Conservation (phyloP, 2,888 invertebrate genomes). For the Chironomus riparius region DNA sequence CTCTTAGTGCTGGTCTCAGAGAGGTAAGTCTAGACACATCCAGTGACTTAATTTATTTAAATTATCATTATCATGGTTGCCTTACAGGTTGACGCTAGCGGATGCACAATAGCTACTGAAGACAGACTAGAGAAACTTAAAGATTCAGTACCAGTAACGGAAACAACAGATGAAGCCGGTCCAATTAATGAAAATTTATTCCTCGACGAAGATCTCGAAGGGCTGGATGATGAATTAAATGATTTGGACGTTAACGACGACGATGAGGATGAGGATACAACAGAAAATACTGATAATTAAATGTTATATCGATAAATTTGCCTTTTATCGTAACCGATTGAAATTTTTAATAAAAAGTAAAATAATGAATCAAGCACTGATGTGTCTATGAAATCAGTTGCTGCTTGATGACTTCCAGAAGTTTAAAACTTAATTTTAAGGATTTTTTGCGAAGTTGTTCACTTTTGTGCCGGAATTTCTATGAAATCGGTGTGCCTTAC, state of each 20-base stretch:
- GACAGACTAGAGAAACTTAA: constrained; percentile 52
- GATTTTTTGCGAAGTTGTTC: too few relatives aligned
- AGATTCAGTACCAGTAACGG: constrained; percentile 33
- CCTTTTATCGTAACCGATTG: neutral
- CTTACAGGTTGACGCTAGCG: constrained; percentile 58
- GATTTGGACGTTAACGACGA: constrained; percentile 49
- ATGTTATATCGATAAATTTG: neutral
- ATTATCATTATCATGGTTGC: too few relatives aligned
- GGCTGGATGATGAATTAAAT: constrained; percentile 71
- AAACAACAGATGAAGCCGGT: constrained; percentile 47
- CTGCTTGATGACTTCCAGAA: too few relatives aligned
- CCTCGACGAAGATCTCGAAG: constrained; percentile 72
- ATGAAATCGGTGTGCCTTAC: too few relatives aligned
- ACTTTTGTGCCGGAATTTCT: too few relatives aligned
- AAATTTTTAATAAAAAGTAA: neutral
- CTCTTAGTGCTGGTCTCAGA: constrained; percentile 61
- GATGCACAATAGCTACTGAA: constrained; percentile 56
- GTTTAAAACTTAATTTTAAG: too few relatives aligned
- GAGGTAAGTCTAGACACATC: constrained; percentile 49
- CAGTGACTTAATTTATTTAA: too few relatives aligned
- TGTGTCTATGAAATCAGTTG: too few relatives aligned
- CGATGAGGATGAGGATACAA: neutral
- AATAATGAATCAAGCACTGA: too few relatives aligned
- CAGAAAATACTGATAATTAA: neutral
- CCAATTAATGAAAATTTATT: constrained; percentile 92